Conservation (phyloP, 2,888 invertebrate species). For the Amphimallon solstitiale region DNA sequence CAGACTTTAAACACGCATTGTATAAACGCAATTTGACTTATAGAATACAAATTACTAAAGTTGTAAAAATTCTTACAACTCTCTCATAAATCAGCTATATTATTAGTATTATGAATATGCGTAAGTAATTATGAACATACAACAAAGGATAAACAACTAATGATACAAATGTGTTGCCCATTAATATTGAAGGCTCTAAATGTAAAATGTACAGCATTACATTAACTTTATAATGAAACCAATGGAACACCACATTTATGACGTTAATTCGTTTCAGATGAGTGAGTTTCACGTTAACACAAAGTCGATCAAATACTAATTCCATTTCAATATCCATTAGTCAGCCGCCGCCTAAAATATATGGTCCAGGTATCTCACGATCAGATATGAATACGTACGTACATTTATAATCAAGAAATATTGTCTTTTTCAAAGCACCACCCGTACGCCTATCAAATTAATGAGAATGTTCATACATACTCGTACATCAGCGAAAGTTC, state of each 20-base stretch:
- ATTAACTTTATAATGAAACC: slow-evolving; percentile 11
- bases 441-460: too few relatives aligned
- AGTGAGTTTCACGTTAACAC: slow-evolving; percentile 25
- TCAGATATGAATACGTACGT: not conserved
- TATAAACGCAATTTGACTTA: too few relatives aligned
- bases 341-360: slow-evolving; percentile 19
- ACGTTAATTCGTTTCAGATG: slow-evolving; percentile 23
- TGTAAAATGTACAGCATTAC: not conserved
- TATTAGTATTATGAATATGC: too few relatives aligned
- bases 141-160: not conserved
- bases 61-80: too few relatives aligned
- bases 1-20: too few relatives aligned
- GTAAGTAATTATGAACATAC: not conserved
- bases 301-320: slow-evolving; percentile 29
- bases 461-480: too few relatives aligned
- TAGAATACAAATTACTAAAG: too few relatives aligned
- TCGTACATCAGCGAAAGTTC: too few relatives aligned
- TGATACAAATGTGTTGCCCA: not conserved
- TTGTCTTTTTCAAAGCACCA: not conserved
- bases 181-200: not conserved
- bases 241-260: slow-evolving; percentile 11
- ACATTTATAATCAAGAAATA: not conserved
- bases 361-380: not conserved
- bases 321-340: slow-evolving; percentile 32
- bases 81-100: too few relatives aligned